Conservation (phyloP, 2,797 vertebrate species). For the Galago senegalensis region DNA sequence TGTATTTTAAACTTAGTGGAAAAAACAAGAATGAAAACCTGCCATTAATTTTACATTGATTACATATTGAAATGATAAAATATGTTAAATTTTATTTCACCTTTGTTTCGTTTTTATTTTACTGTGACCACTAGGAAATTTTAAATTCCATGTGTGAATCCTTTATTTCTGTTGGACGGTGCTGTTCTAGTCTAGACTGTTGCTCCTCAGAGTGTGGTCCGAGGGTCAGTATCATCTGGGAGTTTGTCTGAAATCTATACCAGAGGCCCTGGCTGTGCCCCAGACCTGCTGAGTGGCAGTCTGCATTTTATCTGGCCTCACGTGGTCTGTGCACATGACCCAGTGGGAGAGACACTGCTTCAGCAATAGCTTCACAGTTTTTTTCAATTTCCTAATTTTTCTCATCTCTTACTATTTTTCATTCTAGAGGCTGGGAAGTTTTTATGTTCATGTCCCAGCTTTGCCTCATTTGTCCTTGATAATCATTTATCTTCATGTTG, state of each 20-base stretch:
- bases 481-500: background rate
- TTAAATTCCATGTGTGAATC: background rate
- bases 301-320: background rate
- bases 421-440: background rate
- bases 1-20: background rate
- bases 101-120: background rate
- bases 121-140: background rate
- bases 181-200: background rate
- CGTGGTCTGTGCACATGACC: background rate
- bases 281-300: background rate
- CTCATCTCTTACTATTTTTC: background rate
- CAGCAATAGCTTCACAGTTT: background rate
- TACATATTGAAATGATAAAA: background rate
- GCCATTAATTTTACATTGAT: background rate
- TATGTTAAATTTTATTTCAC: background rate
- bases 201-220: background rate
- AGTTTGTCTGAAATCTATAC: background rate
- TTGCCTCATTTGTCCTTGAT: background rate
- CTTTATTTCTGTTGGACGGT: background rate
- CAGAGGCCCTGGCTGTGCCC: background rate
- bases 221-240: background rate
- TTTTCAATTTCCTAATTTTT: background rate
- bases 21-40: background rate
- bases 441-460: background rate
- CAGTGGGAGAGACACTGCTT: background rate